phyloP scores from a whole-genome alignment of 2,797 vertebrate species.

The Prunella strophiata region DNA sequence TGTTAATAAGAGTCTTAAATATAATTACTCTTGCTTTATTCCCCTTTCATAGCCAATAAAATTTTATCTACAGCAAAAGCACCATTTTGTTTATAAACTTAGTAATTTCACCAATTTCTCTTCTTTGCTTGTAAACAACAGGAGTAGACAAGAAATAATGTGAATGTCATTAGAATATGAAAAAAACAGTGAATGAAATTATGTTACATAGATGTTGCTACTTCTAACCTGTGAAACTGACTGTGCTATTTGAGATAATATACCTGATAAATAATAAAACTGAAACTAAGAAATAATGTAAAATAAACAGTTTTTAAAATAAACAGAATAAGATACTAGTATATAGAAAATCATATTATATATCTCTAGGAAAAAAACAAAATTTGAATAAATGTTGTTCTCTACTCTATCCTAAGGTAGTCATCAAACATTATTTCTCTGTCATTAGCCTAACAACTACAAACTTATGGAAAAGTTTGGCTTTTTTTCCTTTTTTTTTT shows the following conservation, averaged over 20 bases:
- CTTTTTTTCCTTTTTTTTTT: no score
- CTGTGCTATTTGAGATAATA: accelerated
- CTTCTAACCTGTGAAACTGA: neutral
- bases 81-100: neutral
- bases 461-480: neutral
- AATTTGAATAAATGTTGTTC: neutral
- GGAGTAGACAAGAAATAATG: neutral
- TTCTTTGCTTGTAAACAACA: neutral
- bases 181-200: neutral
- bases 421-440: neutral
- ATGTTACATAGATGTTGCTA: neutral
- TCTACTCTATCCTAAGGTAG: neutral
- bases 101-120: neutral
- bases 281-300: neutral
- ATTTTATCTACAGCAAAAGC: neutral
- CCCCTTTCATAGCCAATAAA: neutral
- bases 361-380: neutral
- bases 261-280: neutral
- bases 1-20: neutral
- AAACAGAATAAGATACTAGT: neutral
- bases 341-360: neutral
- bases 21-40: neutral
- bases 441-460: neutral
- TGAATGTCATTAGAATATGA: neutral
- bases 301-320: neutral